A percentile compares a stretch with the other conserved stretches of the same genome.
These are phyloP conservation scores for Metopolophium dirhodum DNA, from an alignment of 1,140 invertebrate genomes.

Conservation along the genomic window DNA sequence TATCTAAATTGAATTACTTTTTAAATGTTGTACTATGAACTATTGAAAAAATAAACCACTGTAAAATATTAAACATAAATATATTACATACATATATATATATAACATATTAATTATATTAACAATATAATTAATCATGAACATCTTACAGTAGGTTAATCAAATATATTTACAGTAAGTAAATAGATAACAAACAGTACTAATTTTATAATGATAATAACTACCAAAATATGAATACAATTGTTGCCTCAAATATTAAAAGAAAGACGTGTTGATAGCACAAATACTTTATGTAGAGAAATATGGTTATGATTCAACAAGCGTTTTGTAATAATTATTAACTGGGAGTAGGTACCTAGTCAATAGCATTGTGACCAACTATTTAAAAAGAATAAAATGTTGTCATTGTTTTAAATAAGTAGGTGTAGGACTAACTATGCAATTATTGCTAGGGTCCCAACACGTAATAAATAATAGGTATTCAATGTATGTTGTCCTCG, in stretches of 20 bases:
- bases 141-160: neutral
- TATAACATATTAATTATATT: neutral
- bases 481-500: neutral
- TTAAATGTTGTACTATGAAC: neutral
- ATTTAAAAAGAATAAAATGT: slow-evolving; percentile 21
- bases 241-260: neutral
- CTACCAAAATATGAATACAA: neutral
- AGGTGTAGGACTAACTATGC: neutral
- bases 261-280: neutral
- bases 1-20: neutral
- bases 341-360: neutral
- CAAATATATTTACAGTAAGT: neutral
- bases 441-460: neutral
- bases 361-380: neutral
- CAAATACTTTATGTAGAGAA: neutral
- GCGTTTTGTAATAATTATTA: slow-evolving; percentile 25
- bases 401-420: slow-evolving; percentile 1
- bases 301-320: neutral
- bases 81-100: too few species aligned
- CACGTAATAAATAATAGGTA: neutral
- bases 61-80: too few species aligned
- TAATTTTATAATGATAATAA: neutral
- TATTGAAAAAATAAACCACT: too few species aligned
- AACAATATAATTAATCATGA: neutral
- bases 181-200: neutral